Evolutionary conservation across 2,797 vertebrate species (phyloP).

Genomic region (Oreortyx pictus): DNA sequence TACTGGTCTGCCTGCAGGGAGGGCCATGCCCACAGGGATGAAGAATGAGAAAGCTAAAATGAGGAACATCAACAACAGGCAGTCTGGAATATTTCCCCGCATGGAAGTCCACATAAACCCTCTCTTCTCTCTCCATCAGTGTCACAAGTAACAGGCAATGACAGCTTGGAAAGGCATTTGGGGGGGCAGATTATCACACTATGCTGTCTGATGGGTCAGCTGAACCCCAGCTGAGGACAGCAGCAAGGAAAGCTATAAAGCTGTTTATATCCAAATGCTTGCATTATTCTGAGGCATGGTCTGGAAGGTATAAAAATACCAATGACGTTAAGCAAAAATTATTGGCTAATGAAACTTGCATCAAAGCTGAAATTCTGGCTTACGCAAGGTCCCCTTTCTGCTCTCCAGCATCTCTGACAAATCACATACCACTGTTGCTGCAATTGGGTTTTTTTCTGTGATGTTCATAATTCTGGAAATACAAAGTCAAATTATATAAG

Average conservation of each 20-base stretch:
- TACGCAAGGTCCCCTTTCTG: neutral
- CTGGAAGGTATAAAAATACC: neutral
- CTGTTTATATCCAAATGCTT: neutral
- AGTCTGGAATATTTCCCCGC: neutral
- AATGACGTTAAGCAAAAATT: neutral
- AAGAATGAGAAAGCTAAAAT: neutral
- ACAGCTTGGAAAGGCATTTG: neutral
- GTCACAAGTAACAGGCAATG: neutral
- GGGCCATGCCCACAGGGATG: neutral
- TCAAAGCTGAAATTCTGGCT: neutral
- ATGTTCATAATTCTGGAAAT: neutral
- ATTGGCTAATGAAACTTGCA: neutral
- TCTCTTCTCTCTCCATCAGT: neutral
- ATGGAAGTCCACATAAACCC: accelerated
- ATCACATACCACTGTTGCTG: neutral
- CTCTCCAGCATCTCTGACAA: neutral
- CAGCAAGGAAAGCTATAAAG: neutral
- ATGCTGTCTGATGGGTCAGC: neutral
- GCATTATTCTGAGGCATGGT: neutral
- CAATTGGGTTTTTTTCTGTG: neutral
- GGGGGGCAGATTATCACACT: neutral
- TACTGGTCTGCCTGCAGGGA: neutral
- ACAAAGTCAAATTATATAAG: neutral
- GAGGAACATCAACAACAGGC: neutral
- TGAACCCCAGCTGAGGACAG: neutral